Percentiles rank a stretch among this genome's conserved stretches.
Conservation (phyloP, 1,140 invertebrate species). For the Colletes latitarsis region DNA sequence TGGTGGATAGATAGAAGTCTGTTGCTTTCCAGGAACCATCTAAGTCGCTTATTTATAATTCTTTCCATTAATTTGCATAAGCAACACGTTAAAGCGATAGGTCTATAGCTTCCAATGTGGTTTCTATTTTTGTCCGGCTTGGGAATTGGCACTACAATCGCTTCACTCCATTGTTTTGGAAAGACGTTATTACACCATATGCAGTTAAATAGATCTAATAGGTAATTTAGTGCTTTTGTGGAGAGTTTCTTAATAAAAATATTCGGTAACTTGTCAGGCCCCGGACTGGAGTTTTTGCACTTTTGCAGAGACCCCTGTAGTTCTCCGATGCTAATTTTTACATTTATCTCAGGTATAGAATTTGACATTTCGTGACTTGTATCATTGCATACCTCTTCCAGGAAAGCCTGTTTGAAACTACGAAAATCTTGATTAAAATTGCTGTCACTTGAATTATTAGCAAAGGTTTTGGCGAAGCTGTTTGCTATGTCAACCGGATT, state of each 20-base stretch:
- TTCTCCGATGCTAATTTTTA: no score
- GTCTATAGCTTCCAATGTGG: not conserved
- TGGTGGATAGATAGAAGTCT: not conserved
- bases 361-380: no score
- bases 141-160: not conserved
- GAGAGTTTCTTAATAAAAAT: no score
- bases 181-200: not conserved
- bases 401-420: not conserved
- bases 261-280: no score
- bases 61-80: slow-evolving; percentile 3
- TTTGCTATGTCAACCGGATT: not conserved
- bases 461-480: not conserved
- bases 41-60: not conserved
- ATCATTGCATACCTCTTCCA: not conserved
- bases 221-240: no score
- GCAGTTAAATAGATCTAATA: no score
- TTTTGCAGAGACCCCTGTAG: no score
- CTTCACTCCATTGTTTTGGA: not conserved
- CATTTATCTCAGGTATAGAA: no score
- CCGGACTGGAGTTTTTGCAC: no score
- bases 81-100: not conserved
- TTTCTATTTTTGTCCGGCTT: not conserved
- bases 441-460: not conserved
- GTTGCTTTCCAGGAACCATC: slow-evolving; percentile 1
- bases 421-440: not conserved